phyloP scores from a whole-genome alignment of 1,140 invertebrate species.

The Euura saliciscinereae region DNA sequence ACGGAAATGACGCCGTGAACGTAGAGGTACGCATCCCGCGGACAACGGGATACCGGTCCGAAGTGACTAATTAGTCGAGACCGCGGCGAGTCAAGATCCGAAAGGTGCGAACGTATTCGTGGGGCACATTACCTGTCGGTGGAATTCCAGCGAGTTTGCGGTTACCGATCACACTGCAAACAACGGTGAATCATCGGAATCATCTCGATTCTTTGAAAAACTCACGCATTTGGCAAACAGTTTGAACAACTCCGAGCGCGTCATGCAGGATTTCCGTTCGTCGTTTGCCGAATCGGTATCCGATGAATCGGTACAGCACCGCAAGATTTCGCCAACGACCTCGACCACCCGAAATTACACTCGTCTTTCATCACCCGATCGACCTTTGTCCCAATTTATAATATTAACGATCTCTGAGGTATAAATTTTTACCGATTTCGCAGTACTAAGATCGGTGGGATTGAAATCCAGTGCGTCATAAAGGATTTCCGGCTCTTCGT shows the following conservation, averaged over 20 bases:
- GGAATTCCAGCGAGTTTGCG: not conserved
- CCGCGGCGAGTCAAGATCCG: not conserved
- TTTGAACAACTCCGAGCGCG: not conserved
- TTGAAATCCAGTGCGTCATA: too few relatives aligned
- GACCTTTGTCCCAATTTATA: too few relatives aligned
- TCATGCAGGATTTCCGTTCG: constrained; percentile 1
- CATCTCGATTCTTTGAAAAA: not conserved
- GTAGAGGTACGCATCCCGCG: too few relatives aligned
- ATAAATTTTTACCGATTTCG: too few relatives aligned
- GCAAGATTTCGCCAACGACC: too few relatives aligned
- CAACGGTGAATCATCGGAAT: not conserved
- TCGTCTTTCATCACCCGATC: too few relatives aligned
- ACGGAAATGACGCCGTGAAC: not conserved
- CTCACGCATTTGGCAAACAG: too few relatives aligned
- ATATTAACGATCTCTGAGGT: too few relatives aligned
- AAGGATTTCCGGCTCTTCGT: too few relatives aligned
- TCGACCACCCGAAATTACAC: too few relatives aligned
- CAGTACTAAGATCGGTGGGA: too few relatives aligned
- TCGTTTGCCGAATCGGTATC: not conserved
- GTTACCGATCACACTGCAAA: not conserved
- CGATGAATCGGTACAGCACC: too few relatives aligned
- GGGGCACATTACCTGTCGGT: not conserved
- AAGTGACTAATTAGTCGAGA: constrained; percentile 4
- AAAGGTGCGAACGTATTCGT: not conserved
- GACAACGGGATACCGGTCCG: not conserved